Evolutionary conservation across 2,113 vertebrate genomes (phyloP).

Genomic region (Sula dactylatra): DNA sequence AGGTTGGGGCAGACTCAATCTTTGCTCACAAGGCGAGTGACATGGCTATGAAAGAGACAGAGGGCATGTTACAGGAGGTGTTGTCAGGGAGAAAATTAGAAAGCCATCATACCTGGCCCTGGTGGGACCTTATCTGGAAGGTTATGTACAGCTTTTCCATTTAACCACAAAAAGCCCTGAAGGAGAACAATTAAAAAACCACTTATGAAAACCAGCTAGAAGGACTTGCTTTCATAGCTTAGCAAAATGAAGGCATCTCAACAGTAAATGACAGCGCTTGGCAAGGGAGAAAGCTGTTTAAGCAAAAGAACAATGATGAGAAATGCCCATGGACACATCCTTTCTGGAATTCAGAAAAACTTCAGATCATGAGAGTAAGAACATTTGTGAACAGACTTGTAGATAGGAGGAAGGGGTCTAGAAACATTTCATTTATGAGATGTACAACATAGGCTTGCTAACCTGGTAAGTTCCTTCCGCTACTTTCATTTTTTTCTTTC

Average conservation of each 20-base stretch:
- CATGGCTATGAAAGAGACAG: background rate
- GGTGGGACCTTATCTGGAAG: background rate
- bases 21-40: background rate
- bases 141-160: background rate
- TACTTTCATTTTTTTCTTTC: background rate
- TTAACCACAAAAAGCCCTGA: background rate
- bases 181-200: background rate
- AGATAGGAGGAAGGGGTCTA: background rate
- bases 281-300: background rate
- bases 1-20: background rate
- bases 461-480: background rate
- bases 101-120: background rate
- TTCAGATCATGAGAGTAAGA: background rate
- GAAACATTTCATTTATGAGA: background rate
- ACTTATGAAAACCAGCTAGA: background rate
- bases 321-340: background rate
- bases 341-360: background rate
- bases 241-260: background rate
- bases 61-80: background rate
- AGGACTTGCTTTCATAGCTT: background rate
- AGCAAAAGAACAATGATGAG: background rate
- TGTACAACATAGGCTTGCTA: background rate
- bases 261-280: background rate
- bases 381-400: background rate
- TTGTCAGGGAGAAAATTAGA: slow-evolving; percentile 15